These are phyloP conservation scores for Tipula helvola DNA, from an alignment of 2,888 invertebrate species.

Conservation along the genomic window DNA sequence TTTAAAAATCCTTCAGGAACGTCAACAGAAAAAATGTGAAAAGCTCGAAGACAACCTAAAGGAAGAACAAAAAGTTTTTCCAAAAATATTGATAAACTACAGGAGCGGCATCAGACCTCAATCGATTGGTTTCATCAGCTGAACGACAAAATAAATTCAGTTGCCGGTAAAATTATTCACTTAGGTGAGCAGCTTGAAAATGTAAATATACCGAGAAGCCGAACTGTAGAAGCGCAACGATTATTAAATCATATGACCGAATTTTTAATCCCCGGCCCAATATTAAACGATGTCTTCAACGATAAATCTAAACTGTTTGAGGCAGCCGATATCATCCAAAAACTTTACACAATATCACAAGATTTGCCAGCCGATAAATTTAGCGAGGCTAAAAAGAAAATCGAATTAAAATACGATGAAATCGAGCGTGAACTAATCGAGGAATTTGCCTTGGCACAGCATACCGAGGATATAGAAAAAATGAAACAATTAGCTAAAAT, in stretches of 20 bases:
- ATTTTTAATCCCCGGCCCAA: slow-evolving; percentile 75
- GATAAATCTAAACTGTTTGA: slow-evolving; percentile 51
- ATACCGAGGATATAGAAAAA: slow-evolving; percentile 64
- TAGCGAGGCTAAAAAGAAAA: slow-evolving; percentile 72
- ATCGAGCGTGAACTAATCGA: slow-evolving; percentile 83
- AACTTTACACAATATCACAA: slow-evolving; percentile 88
- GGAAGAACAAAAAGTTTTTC: slow-evolving; percentile 80
- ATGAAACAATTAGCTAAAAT: slow-evolving; percentile 92
- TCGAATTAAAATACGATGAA: slow-evolving; percentile 78
- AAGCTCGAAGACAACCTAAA: slow-evolving; percentile 66
- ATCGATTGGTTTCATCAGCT: slow-evolving; percentile 82
- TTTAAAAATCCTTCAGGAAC: slow-evolving; percentile 61
- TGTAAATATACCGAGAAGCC: slow-evolving; percentile 84
- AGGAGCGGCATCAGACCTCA: slow-evolving; percentile 75
- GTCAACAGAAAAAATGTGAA: slow-evolving; percentile 76
- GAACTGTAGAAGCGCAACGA: slow-evolving; percentile 90
- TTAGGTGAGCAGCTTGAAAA: slow-evolving; percentile 97
- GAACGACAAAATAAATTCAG: slow-evolving; percentile 91
- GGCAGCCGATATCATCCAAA: slow-evolving; percentile 96
- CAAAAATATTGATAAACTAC: slow-evolving; percentile 65
- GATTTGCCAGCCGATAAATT: slow-evolving; percentile 84
- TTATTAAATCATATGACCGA: slow-evolving; percentile 85
- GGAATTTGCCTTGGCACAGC: slow-evolving; percentile 85
- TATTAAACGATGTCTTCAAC: slow-evolving; percentile 74
- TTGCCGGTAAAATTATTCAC: slow-evolving; percentile 94